Conservation (phyloP, 1,140 invertebrate genomes). For the Dreissena polymorpha region DNA sequence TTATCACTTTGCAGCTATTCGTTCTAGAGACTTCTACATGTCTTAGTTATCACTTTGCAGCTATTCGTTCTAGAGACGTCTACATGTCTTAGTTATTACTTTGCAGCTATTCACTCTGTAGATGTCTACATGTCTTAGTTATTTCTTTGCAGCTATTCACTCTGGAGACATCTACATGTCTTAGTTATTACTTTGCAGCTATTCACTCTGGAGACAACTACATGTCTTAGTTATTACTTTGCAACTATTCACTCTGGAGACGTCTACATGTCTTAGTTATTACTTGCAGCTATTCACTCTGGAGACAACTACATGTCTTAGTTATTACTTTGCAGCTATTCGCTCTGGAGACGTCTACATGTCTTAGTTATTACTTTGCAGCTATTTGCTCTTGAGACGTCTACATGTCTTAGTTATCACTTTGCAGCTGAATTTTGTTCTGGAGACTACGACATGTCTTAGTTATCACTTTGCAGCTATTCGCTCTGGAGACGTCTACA, state of each 20-base stretch:
- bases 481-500: neutral
- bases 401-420: too few species aligned
- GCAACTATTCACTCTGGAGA: neutral
- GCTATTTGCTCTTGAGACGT: too few species aligned
- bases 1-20: neutral
- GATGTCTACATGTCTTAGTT: neutral
- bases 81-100: too few species aligned
- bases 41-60: neutral
- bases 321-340: too few species aligned
- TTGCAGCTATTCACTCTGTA: too few species aligned
- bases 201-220: too few species aligned
- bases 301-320: too few species aligned
- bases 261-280: neutral
- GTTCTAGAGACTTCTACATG: neutral
- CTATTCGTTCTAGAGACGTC: neutral
- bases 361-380: too few species aligned
- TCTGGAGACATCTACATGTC: neutral
- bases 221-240: too few species aligned
- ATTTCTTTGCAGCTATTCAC: neutral
- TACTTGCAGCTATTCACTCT: too few species aligned
- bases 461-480: neutral
- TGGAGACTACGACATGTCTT: neutral
- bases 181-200: conserved; percentile 82
- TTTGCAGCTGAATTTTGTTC: too few species aligned
- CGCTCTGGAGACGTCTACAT: neutral